A percentile compares a stretch with the other conserved stretches of the same genome.
These are phyloP conservation scores for Trichonephila inaurata DNA, from an alignment of 1,140 invertebrate species.

Conservation along the genomic window DNA sequence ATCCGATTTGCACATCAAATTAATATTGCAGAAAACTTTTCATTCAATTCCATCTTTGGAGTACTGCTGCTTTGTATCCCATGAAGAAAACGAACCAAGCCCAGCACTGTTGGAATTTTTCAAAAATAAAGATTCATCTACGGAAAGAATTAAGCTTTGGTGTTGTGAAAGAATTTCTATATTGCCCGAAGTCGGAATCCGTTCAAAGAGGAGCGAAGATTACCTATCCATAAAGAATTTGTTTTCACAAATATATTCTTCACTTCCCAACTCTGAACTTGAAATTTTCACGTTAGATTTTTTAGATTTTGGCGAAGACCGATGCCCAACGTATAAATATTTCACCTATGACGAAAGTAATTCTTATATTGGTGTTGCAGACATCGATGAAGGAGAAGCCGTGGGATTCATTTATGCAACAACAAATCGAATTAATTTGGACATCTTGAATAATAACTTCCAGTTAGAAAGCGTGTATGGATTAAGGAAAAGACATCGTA, in stretches of 20 bases:
- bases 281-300: conserved; percentile 56
- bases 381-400: conserved; percentile 35
- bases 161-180: neutral
- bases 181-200: conserved; percentile 50
- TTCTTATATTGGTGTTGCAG: conserved; percentile 51
- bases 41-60: neutral
- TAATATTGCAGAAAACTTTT: conserved; percentile 48
- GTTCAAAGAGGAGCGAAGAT: conserved; percentile 58
- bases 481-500: neutral
- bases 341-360: conserved; percentile 63
- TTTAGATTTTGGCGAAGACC: conserved; percentile 65
- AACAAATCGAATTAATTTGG: conserved; percentile 15
- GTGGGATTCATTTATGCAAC: conserved; percentile 62
- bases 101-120: neutral
- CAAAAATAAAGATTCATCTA: neutral
- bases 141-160: neutral
- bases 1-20: neutral
- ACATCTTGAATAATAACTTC: conserved; percentile 45
- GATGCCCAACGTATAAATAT: conserved; percentile 48
- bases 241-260: conserved; percentile 66
- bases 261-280: neutral
- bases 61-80: conserved; percentile 43
- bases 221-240: conserved; percentile 60
- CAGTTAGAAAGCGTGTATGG: conserved; percentile 60
- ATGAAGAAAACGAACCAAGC: neutral